Conservation (phyloP, 2,797 vertebrate genomes). For the Hapalemur alaotrensis region DNA sequence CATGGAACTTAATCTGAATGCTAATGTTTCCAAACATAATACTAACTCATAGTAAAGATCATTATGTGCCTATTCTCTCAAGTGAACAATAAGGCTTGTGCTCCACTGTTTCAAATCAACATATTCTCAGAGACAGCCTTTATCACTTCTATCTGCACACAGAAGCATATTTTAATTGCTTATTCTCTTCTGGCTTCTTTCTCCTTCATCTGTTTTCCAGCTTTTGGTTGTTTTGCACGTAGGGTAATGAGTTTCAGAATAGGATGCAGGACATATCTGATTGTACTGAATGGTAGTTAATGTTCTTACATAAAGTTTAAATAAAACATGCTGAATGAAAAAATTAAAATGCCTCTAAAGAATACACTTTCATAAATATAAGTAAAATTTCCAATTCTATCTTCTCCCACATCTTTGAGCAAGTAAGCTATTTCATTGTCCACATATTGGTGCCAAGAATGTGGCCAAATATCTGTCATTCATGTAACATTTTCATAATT, state of each 20-base stretch:
- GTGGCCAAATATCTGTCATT: background rate
- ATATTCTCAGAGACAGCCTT: slow-evolving; percentile 28
- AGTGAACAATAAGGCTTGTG: slow-evolving; percentile 11
- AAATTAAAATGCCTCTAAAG: background rate
- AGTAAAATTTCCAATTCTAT: background rate
- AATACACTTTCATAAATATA: background rate
- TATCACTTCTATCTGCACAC: background rate
- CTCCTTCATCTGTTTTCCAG: slow-evolving; percentile 39
- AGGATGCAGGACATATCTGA: background rate
- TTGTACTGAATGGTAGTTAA: slow-evolving; percentile 18
- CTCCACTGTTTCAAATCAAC: slow-evolving; percentile 27
- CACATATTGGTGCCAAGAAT: background rate
- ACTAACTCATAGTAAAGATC: background rate
- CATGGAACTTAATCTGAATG: slow-evolving; percentile 23
- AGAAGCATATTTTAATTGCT: slow-evolving; percentile 38
- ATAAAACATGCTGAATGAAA: slow-evolving; percentile 23
- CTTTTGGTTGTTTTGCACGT: slow-evolving; percentile 2
- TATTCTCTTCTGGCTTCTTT: slow-evolving; percentile 50
- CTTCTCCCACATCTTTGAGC: background rate
- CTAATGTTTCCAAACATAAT: slow-evolving; percentile 32
- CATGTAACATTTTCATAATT: background rate
- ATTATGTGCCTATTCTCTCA: slow-evolving; percentile 29
- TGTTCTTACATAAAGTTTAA: slow-evolving; percentile 36
- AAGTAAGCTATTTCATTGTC: background rate
- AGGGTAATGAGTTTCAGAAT: slow-evolving; percentile 22